Conservation (phyloP, 2,888 invertebrate species). For the Habroteleia sp. region DNA sequence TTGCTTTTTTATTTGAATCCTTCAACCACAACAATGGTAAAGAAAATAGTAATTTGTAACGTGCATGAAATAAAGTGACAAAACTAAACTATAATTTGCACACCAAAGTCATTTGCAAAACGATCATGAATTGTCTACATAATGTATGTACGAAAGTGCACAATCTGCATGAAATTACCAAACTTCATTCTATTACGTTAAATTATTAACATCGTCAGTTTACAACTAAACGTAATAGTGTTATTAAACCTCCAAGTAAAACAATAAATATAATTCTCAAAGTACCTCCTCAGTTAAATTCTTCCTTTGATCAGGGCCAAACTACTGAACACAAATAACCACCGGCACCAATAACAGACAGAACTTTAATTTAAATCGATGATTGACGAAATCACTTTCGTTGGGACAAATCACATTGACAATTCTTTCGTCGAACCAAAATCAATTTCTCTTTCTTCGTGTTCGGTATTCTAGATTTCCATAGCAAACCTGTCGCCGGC, state of each 20-base stretch:
- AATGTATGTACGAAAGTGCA: no score
- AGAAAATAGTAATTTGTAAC: no score
- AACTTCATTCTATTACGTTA: no score
- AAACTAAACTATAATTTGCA: no score
- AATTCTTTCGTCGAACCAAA: constrained; percentile 2
- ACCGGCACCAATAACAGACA: constrained; percentile 8
- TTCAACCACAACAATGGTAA: no score
- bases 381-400: constrained; percentile 32
- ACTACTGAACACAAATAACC: constrained; percentile 8
- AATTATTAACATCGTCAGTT: neutral
- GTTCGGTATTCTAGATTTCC: constrained; percentile 25
- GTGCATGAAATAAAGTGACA: no score
- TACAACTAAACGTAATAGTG: neutral
- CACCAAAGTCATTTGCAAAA: no score
- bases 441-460: constrained; percentile 41
- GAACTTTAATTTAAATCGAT: constrained; percentile 6
- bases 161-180: no score
- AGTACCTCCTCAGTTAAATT: constrained; percentile 28
- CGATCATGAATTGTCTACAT: no score
- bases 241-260: constrained; percentile 8
- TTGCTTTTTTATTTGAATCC: no score
- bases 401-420: constrained; percentile 11
- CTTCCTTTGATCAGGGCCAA: constrained; percentile 4
- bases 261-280: constrained; percentile 12
- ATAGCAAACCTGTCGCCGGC: constrained; percentile 16